Base-by-base conservation (phyloP, 2,888 invertebrate species). In the Himalopsyche japonica region DNA sequence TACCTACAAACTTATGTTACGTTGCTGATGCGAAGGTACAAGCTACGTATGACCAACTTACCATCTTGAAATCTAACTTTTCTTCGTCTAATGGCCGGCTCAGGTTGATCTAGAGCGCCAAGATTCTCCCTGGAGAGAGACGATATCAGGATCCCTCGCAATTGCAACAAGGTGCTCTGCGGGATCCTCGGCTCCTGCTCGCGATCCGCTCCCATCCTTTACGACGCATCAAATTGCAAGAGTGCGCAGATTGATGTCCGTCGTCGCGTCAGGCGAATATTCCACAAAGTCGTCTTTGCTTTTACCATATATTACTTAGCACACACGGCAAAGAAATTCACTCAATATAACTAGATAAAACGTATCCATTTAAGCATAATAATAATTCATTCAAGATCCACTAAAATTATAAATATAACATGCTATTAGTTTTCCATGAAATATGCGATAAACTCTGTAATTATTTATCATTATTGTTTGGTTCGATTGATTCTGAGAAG, bases 121-220 rank as follows among this genome's bases (percentile, higher is more conserved):
- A 93, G 90, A 89, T 93, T 93, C 89, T 93, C 93, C 86, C 91
- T 90, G 47, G 93, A 92, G 88, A 93, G 88, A 64, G 93, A 93
- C 86, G 91, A 91, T 87, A 93, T 92, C 82, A 93, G 90, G 87
- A 93, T 93, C 82, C 93, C 93, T 85, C 93, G 89, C 84, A 93
- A 90, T 87, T 92, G 91, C 87, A 92, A 92, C 85, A 93, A 90
- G 85, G 93, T 92, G 88, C 91, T 91, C 88, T 91, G 91, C 81
- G 91, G 90, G 88, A 91, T 91, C 82, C 90, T 90, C 83, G 91
- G 89, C 87, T 91, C 90, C 81, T 83, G 83, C 79, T 83, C 82
- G 34, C 81, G 79, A 1, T 85, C 85, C 81, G 81, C 79, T 27
- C 81, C 85, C 85, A 85, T 85, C 47, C 47, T 78, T 78, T 78